These are phyloP conservation scores for Teleiodes luculella DNA, from an alignment of 2,888 invertebrate species.

Conservation along the genomic window DNA sequence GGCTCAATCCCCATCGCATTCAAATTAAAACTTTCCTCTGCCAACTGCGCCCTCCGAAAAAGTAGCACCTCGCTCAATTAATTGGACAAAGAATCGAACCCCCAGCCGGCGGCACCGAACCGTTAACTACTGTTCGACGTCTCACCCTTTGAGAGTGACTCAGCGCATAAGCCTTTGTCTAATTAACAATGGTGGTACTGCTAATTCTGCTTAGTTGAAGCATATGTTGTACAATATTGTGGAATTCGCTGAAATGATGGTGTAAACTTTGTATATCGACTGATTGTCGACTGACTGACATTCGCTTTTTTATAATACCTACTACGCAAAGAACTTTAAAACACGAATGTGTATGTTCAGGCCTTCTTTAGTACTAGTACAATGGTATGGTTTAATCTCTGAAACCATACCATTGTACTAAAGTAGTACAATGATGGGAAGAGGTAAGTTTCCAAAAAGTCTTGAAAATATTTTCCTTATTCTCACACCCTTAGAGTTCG, in stretches of 20 bases:
- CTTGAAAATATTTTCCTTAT: neutral
- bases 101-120: slow-evolving; percentile 47
- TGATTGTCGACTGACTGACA: too few species aligned
- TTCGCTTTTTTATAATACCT: too few species aligned
- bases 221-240: neutral
- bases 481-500: neutral
- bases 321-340: too few species aligned
- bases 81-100: slow-evolving; percentile 28
- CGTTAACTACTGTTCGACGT: slow-evolving; percentile 59
- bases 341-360: too few species aligned
- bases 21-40: slow-evolving; percentile 1
- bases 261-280: neutral
- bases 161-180: slow-evolving; percentile 43
- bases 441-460: neutral
- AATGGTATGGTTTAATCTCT: too few species aligned
- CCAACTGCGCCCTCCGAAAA: slow-evolving; percentile 5
- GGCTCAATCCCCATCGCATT: neutral
- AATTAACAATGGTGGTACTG: slow-evolving; percentile 23
- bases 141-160: slow-evolving; percentile 50
- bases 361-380: too few species aligned
- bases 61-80: slow-evolving; percentile 16
- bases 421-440: too few species aligned
- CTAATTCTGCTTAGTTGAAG: slow-evolving; percentile 3
- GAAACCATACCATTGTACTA: too few species aligned
- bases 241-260: neutral